Conservation (phyloP, 1,140 invertebrate genomes). For the Drosophila erecta region DNA sequence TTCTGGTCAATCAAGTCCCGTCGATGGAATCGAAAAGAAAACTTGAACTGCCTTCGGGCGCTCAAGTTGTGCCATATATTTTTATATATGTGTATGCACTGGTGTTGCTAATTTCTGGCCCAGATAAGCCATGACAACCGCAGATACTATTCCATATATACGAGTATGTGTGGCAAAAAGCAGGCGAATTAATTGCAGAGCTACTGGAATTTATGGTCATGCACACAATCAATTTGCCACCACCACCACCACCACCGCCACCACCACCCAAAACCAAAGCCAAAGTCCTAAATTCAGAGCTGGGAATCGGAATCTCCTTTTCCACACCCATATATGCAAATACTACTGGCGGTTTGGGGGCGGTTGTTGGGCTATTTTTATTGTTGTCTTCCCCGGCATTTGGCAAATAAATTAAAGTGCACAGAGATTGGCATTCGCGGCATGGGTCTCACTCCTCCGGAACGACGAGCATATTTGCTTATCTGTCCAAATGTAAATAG, state of each 20-base stretch:
- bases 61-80: background rate
- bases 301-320: background rate
- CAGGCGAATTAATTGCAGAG: constrained; percentile 71
- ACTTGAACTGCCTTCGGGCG: constrained; percentile 30
- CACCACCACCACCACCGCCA: background rate
- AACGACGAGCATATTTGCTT: constrained; percentile 24
- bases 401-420: constrained; percentile 64
- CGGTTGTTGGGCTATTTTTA: constrained; percentile 25
- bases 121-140: constrained; percentile 53
- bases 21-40: constrained; percentile 30
- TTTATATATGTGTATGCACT: background rate
- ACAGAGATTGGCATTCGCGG: constrained; percentile 32
- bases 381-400: constrained; percentile 31
- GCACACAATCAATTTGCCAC: constrained; percentile 34
- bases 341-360: constrained; percentile 1
- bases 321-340: constrained; percentile 41
- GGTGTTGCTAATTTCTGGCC: constrained; percentile 45
- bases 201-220: constrained; percentile 75
- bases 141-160: background rate
- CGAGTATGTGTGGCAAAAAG: constrained; percentile 8
- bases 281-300: constrained; percentile 7
- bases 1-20: constrained; percentile 43
- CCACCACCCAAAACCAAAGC: background rate
- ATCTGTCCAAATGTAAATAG: constrained; percentile 42
- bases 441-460: background rate